Base-by-base conservation (phyloP, 2,888 invertebrate species). In the Tetrapedia diversipes region DNA sequence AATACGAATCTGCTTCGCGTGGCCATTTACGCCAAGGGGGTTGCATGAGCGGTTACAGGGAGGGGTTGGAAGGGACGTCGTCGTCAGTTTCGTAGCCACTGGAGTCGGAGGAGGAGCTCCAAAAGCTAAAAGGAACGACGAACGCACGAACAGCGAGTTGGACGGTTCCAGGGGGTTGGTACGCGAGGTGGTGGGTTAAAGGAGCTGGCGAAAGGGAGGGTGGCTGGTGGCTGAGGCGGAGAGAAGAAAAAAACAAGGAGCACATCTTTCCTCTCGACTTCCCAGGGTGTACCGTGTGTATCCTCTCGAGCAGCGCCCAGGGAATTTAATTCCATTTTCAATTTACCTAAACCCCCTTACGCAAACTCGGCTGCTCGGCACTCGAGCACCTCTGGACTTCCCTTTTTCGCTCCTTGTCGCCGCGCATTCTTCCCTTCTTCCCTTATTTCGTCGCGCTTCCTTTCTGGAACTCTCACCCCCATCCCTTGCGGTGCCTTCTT, bases 321-420 rank as follows among this genome's bases (percentile, higher is more conserved):
- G 81, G 86, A 86, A 89, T 89, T 88, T 86, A 89, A 89, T 89
- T 87, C 88, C 86, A 88, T 87, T 87, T 88, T 89, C 87, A 89
- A 89, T 89, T 89, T 89, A 86, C 86, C 82, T 87, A 86, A 87
- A 88, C 86, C 86, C 82, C 84, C 84, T 87, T 83, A 87, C 78
- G 83, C 81, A 81, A 83, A 86, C 83, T 79, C 79, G 67, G 73
- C 75, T 81, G 79, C 77, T 64, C 60, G 60, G 68, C 81, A 78
- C 74, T 81, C 75, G 66, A 86, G 76, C 79, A 70, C 77, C 69
- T 70, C 75, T 39, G 64, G 73, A 77, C 76, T 73, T 71, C 71
- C 78, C 57, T 34, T 64, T 67, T 65, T 67, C 54, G 27, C 59
- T 60, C 54, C 57, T 57, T 60, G 59, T 49, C 24, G 39, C 37